These are phyloP conservation scores for Resseliella maxima DNA, from an alignment of 2,888 invertebrate genomes.

Conservation along the genomic window DNA sequence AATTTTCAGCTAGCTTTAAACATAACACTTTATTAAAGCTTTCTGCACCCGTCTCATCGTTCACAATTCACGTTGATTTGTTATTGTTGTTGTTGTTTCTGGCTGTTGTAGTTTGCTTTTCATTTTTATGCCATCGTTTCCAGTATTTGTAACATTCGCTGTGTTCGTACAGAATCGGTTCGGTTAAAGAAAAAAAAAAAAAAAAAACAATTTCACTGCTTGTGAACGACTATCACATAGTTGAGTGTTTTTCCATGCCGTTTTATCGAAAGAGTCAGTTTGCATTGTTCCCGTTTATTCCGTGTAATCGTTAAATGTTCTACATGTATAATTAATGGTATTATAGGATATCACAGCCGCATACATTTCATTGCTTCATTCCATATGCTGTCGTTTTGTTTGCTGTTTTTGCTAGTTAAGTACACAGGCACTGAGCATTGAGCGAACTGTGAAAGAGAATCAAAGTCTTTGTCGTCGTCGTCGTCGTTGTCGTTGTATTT, in stretches of 20 bases:
- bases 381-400: neutral
- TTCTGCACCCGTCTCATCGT: conserved; percentile 24
- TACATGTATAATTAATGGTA: conserved; percentile 53
- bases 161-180: neutral
- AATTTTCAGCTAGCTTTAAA: neutral
- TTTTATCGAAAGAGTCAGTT: neutral
- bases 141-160: neutral
- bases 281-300: conserved; percentile 19
- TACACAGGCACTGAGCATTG: neutral
- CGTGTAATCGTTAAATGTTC: conserved; percentile 51
- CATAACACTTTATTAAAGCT: neutral
- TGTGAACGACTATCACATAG: too few relatives aligned
- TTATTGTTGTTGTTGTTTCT: neutral
- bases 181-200: too few relatives aligned
- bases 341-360: conserved; percentile 36
- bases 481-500: conserved; percentile 1
- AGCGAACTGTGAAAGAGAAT: neutral
- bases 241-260: neutral
- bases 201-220: too few relatives aligned
- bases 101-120: neutral
- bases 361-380: conserved; percentile 32
- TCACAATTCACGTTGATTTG: neutral
- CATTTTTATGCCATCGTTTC: neutral
- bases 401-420: neutral
- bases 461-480: too few relatives aligned